Conservation (phyloP, 2,113 vertebrate species). For the Sander lucioperca region DNA sequence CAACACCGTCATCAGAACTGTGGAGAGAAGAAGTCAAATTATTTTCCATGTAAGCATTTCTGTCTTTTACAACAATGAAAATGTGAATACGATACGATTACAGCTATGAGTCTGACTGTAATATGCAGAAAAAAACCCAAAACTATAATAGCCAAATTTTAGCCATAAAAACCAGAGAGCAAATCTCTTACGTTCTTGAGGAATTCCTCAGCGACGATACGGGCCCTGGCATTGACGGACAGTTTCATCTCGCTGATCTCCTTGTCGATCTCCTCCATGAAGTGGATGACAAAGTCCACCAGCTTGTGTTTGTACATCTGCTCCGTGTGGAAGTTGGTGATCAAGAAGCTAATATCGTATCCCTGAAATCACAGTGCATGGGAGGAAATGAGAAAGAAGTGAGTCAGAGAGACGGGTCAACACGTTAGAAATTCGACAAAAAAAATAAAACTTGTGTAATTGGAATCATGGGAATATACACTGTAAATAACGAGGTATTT, state of each 20-base stretch:
- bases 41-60: background rate
- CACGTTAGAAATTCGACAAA: background rate
- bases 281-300: constrained; percentile 98
- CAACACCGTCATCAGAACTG: constrained; percentile 77
- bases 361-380: constrained; percentile 83
- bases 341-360: constrained; percentile 99
- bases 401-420: background rate
- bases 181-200: constrained; percentile 91
- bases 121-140: background rate
- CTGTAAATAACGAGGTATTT: background rate
- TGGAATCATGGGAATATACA: background rate
- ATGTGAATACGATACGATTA: background rate
- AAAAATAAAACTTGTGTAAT: too few species aligned
- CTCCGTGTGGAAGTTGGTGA: constrained; percentile 99
- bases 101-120: background rate
- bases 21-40: constrained; percentile 19
- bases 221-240: constrained; percentile 95
- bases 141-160: background rate
- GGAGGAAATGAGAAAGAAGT: background rate
- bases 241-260: constrained; percentile 99
- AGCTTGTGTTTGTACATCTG: constrained; percentile 99
- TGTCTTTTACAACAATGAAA: background rate
- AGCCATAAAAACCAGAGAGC: background rate
- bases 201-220: constrained; percentile 98
- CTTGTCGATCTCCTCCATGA: constrained; percentile 99